Evolutionary conservation across 2,888 invertebrate species (phyloP), one percentile per base, ranked within the genome.

Genomic region (Mimachlamys varia): DNA sequence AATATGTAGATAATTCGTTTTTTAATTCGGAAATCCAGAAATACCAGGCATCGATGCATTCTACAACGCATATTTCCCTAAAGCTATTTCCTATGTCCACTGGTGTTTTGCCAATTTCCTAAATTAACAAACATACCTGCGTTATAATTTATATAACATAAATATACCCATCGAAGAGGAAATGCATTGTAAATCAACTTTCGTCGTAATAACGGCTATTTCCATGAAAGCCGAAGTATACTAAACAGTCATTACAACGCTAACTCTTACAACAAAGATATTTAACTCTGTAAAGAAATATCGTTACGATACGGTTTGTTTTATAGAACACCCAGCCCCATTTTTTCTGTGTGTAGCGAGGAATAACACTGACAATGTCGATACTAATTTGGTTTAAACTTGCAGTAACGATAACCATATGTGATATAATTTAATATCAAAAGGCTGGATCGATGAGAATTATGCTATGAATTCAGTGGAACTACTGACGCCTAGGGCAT

Each of bases 401-500:
- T 88, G 53, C 55, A 49, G 50, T 62, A 91, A 94, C 94, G 94
- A 92, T 93, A 93, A 93, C 94, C 94, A 94, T 93, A 92, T 92
- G 92, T 88, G 92, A 90, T 91, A 92, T 94, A 94, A 94, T 94
- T 94, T 92, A 93, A 94, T 94, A 94, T 92, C 91, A 92, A 92
- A 92, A 92, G 92, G 92, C 88, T 89, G 89, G 89, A 89, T 89
- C 91, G 58, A 90, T 91, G 90, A 53, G 50, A 89, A 91, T 91
- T 87, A 89, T 87, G 55, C 76, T 53, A 22, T 76, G 76, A 33
- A 76, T 76, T 76, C 27, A 15, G 76, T 76, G 76, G 76, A 76
- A 76, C 76, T 33, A 76, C 76, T 76, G 76, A 76, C 76, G 76
- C 76, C 76, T 33, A 27, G 76, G 76, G 76, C 76, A 76, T 76